Conservation (phyloP, 2,888 invertebrate genomes). For the Cenopis cana region DNA sequence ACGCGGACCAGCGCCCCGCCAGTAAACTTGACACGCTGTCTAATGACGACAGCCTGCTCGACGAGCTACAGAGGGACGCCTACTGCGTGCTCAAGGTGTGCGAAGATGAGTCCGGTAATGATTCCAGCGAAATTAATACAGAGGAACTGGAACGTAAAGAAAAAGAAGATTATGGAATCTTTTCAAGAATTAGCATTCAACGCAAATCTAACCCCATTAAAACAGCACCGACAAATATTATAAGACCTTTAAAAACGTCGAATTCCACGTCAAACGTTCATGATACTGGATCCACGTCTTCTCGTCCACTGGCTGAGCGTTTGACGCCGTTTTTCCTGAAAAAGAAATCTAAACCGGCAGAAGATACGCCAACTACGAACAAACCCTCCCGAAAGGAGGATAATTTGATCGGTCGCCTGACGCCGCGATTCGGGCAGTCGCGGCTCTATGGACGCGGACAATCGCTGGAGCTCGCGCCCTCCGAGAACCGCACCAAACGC, state of each 20-base stretch:
- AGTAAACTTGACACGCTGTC: slow-evolving; percentile 60
- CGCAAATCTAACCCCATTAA: slow-evolving; percentile 80
- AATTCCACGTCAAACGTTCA: slow-evolving; percentile 79
- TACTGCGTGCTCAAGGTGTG: slow-evolving; percentile 76
- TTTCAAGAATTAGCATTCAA: slow-evolving; percentile 74
- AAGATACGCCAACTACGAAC: slow-evolving; percentile 56
- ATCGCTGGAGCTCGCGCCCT: slow-evolving; percentile 71
- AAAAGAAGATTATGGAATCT: slow-evolving; percentile 64
- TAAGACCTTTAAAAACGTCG: slow-evolving; percentile 72
- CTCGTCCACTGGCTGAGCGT: slow-evolving; percentile 74
- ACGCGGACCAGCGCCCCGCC: slow-evolving; percentile 46
- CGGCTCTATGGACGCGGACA: slow-evolving; percentile 75
- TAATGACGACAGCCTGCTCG: slow-evolving; percentile 76
- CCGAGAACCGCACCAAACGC: slow-evolving; percentile 61
- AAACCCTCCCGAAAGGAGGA: slow-evolving; percentile 68
- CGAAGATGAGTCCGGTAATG: slow-evolving; percentile 66
- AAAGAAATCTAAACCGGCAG: slow-evolving; percentile 72
- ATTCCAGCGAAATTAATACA: slow-evolving; percentile 49
- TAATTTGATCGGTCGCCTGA: slow-evolving; percentile 75
- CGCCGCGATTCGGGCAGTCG: slow-evolving; percentile 79
- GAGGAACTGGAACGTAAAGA: slow-evolving; percentile 52
- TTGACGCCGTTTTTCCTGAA: slow-evolving; percentile 80
- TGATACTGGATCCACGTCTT: slow-evolving; percentile 66
- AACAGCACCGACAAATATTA: slow-evolving; percentile 62
- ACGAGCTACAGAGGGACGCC: slow-evolving; percentile 74